phyloP scores from a whole-genome alignment of 2,797 vertebrate genomes.

The Potorous gilbertii region DNA sequence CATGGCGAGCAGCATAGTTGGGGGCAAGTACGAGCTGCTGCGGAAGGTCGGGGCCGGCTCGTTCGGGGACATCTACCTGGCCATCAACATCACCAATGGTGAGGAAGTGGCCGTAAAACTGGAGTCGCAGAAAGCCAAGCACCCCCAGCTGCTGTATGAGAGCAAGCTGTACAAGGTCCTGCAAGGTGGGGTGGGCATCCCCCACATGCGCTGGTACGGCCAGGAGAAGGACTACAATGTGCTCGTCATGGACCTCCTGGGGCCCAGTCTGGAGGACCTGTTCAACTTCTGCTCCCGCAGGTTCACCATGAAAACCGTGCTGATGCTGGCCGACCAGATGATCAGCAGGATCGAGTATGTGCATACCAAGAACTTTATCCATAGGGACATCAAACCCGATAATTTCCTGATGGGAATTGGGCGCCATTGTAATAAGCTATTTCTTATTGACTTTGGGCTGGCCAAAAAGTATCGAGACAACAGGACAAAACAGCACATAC shows the following conservation, averaged over 20 bases:
- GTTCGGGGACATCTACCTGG: slow-evolving; percentile 89
- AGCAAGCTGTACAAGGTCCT: slow-evolving; percentile 90
- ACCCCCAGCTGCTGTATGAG: slow-evolving; percentile 88
- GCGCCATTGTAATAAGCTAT: slow-evolving; percentile 79
- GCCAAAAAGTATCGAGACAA: slow-evolving; percentile 89
- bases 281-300: background rate
- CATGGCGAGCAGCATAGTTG: slow-evolving; percentile 90
- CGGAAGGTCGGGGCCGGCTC: slow-evolving; percentile 90
- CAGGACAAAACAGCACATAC: slow-evolving; percentile 73
- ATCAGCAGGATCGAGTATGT: background rate
- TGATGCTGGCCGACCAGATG: background rate
- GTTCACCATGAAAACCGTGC: background rate
- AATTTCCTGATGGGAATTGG: background rate
- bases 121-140: slow-evolving; percentile 89
- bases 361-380: background rate
- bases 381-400: slow-evolving; percentile 2
- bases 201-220: slow-evolving; percentile 83
- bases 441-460: slow-evolving; percentile 89
- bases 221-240: background rate
- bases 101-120: slow-evolving; percentile 90
- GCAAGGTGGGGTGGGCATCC: slow-evolving; percentile 87
- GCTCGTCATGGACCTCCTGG: background rate
- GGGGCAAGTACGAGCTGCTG: slow-evolving; percentile 90
- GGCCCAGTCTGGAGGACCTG: background rate
- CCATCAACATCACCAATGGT: slow-evolving; percentile 90